Evolutionary conservation across 2,797 vertebrate species (phyloP), one percentile per base, ranked within the genome.

Genomic region (Bucorvus abyssinicus): DNA sequence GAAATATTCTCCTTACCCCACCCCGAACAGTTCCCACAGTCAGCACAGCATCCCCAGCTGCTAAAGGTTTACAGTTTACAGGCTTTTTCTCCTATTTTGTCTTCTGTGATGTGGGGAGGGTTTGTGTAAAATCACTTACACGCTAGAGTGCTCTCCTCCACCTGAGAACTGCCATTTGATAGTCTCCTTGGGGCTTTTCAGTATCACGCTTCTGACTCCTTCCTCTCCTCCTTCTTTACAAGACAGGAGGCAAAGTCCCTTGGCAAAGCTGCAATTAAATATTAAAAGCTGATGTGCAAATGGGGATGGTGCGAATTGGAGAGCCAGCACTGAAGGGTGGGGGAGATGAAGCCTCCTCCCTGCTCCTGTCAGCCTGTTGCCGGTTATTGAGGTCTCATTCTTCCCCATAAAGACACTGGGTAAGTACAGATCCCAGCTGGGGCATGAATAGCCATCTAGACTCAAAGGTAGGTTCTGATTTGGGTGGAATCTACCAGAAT

Each of bases 271-370:
- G 79, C 53, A 85, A 95, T 97, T 97, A 97, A 97, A 97, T 94
- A 97, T 97, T 97, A 97, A 97, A 97, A 95, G 90, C 82, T 91
- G 89, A 57, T 89, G 94, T 90, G 73, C 84, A 64, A 79, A 23
- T 29, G 64, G 92, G 71, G 70, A 49, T 89, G 61, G 44, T 56
- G 76, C 74, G 92, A 78, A 40, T 20, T 30, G 77, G 65, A 91
- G 93, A 93, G 87, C 77, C 89, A 84, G 84, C 74, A 57, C 82
- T 30, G 81, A 40, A 23, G 44, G 88, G 42, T 0, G 0, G 84
- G 80, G 75, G 69, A 78, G 67, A 63, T 19, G 67, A 52, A 90
- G 45, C 17, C 77, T 91, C 57, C 73, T 87, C 82, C 65, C n/a
- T 75, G 40, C 44, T 87, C 47, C 68, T 68, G 17, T 40, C 42